Percentiles rank a stretch among this genome's conserved stretches.
These are phyloP conservation scores for Sycophaga agraensis DNA, from an alignment of 1,140 invertebrate genomes.

Conservation along the genomic window DNA sequence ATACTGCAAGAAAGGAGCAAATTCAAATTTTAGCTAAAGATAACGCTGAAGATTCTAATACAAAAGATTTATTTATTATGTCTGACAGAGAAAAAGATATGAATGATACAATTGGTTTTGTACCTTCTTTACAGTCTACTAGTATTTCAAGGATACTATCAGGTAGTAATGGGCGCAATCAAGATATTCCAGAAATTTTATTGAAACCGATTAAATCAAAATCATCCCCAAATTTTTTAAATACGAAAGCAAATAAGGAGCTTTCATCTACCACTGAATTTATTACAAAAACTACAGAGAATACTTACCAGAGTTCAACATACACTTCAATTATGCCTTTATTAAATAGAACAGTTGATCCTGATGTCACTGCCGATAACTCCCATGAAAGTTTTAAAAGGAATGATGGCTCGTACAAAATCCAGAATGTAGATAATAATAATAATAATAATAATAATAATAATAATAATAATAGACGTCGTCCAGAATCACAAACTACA, in stretches of 20 bases:
- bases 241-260: slow-evolving; percentile 38
- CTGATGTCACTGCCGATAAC: no score
- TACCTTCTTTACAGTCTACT: slow-evolving; percentile 65
- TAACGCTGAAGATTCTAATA: slow-evolving; percentile 66
- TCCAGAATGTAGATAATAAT: no score
- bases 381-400: slow-evolving; percentile 33
- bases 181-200: slow-evolving; percentile 74
- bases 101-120: slow-evolving; percentile 60
- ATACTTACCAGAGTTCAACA: slow-evolving; percentile 7
- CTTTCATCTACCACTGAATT: slow-evolving; percentile 30
- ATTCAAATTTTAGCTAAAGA: slow-evolving; percentile 57
- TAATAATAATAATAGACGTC: slow-evolving; percentile 34
- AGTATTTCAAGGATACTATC: slow-evolving; percentile 79
- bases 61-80: slow-evolving; percentile 34
- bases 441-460: slow-evolving; percentile 42
- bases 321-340: slow-evolving; percentile 19
- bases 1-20: slow-evolving; percentile 55
- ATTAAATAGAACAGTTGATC: slow-evolving; percentile 35
- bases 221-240: slow-evolving; percentile 44
- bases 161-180: slow-evolving; percentile 77
- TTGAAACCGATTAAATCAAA: slow-evolving; percentile 69
- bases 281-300: neutral
- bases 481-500: slow-evolving; percentile 50
- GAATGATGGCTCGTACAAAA: no score
- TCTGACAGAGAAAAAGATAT: slow-evolving; percentile 12